A percentile compares a stretch with the other conserved stretches of the same genome.
Evolutionary conservation across 2,797 vertebrate genomes (phyloP).

Genomic region (Lophotriccus pileatus): DNA sequence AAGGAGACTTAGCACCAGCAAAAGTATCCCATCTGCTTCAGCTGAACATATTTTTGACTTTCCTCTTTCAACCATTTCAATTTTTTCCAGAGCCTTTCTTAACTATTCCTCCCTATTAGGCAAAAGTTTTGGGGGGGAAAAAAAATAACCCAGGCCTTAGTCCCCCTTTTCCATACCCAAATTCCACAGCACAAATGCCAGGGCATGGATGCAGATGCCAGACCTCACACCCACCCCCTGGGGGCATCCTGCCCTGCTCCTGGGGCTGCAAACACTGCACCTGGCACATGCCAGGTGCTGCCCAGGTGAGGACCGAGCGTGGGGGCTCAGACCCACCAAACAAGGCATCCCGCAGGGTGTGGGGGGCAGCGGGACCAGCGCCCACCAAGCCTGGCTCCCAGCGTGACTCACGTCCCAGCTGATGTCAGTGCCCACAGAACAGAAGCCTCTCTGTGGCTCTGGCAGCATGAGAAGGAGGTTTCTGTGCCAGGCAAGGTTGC

Average conservation of each 20-base stretch:
- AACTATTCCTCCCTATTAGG: background rate
- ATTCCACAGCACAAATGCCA: background rate
- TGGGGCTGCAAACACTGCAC: accelerated
- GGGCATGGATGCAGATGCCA: accelerated
- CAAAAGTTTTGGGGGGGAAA: accelerated
- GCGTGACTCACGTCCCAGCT: background rate
- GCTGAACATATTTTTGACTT: background rate
- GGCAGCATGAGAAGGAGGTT: background rate
- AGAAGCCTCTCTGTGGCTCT: slow-evolving; percentile 26
- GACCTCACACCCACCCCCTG: background rate
- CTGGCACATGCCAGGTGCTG: accelerated
- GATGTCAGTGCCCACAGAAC: slow-evolving; percentile 31
- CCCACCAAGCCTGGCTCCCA: background rate
- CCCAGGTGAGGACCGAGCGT: accelerated
- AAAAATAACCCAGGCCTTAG: background rate
- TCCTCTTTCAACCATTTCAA: background rate
- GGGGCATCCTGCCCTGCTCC: background rate
- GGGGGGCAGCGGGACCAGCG: background rate
- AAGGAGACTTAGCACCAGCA: background rate
- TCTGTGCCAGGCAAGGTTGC: slow-evolving; percentile 30
- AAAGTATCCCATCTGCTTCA: background rate
- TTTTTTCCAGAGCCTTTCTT: background rate
- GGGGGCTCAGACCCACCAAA: accelerated
- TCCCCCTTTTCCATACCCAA: background rate
- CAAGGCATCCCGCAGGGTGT: background rate